Evolutionary conservation across 2,888 invertebrate genomes (phyloP), one percentile per base, ranked within the genome.

Genomic region (Petrophora chlorosata): DNA sequence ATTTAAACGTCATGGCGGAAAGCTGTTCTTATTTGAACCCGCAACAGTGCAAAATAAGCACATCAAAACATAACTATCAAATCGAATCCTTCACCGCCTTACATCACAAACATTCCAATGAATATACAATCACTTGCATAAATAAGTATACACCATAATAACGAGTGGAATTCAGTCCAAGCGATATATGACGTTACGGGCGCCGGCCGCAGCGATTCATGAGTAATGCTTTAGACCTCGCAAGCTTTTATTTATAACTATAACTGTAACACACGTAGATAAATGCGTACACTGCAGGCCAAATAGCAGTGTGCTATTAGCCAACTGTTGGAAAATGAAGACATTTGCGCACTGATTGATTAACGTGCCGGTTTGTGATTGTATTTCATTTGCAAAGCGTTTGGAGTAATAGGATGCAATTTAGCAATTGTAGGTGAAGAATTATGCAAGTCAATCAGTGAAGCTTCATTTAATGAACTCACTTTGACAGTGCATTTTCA

Each of bases 251-350:
- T 85, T 83, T 82, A 84, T 81, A 79, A 72, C 74, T 71, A 68
- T 84, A 85, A 83, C 82, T 76, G 85, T 82, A 82, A 73, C 80
- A 75, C 65, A 79, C 76, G 70, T 59, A 77, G 81, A 83, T 77
- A 76, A 80, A 83, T 82, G 79, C 62, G 58, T 71, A 68, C 65
- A 66, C 65, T 69, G 64, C 64, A 50, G 54, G 61, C 53, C 59
- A 54, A 67, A 64, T 60, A 58, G 58, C 61, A 61, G 57, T 56
- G 45, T 57, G 4, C 9, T 34, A 34, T 40, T 29, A 36, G 19
- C 25, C 58, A 58, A 55, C 54, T 53, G 61, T 61, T 62, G 50
- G 47, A 53, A 65, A 70, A 73, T 73, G 63, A 68, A 73, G 73
- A 60, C 60, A 59, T 73, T 70, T 62, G 51, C 56, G 43, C 59